A percentile compares a stretch with the other conserved stretches of the same genome.
Conservation (phyloP, 1,140 invertebrate species). For the Zophobas atratus region DNA sequence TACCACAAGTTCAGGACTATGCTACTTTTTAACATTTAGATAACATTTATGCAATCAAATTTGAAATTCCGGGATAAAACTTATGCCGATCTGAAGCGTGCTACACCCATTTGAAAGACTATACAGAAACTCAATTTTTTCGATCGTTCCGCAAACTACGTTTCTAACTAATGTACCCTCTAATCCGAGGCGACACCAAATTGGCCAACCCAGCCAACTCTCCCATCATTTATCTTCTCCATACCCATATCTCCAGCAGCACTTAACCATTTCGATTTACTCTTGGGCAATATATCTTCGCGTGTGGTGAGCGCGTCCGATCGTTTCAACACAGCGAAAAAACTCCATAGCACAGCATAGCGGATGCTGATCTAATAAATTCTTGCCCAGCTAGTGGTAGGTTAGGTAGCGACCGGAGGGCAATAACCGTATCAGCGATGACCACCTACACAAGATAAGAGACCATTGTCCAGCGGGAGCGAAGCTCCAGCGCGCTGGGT, state of each 20-base stretch:
- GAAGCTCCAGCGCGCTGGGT: background rate
- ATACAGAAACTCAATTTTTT: no score
- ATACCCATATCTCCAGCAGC: conserved; percentile 14
- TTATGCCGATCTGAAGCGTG: no score
- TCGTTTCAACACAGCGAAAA: conserved; percentile 39
- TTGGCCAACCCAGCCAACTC: conserved; percentile 16
- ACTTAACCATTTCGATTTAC: conserved; percentile 39
- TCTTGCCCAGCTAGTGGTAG: conserved; percentile 26
- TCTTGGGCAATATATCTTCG: conserved; percentile 41
- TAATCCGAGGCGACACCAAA: background rate
- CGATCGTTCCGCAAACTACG: no score
- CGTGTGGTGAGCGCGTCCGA: conserved; percentile 41
- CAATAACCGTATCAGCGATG: conserved; percentile 44
- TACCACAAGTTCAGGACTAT: no score
- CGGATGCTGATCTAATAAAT: conserved; percentile 38
- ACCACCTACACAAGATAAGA: conserved; percentile 24
- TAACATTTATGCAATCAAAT: no score
- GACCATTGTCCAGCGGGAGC: background rate
- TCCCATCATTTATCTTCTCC: conserved; percentile 36
- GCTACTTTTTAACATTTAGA: no score
- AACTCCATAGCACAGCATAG: conserved; percentile 17
- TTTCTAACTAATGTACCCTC: no score
- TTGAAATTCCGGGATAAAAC: no score
- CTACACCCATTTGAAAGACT: no score
- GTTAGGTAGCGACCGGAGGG: conserved; percentile 34